Percentiles rank a stretch among this genome's conserved stretches.
phyloP scores from a whole-genome alignment of 2,113 vertebrate genomes.

The Emydocephalus ijimae region DNA sequence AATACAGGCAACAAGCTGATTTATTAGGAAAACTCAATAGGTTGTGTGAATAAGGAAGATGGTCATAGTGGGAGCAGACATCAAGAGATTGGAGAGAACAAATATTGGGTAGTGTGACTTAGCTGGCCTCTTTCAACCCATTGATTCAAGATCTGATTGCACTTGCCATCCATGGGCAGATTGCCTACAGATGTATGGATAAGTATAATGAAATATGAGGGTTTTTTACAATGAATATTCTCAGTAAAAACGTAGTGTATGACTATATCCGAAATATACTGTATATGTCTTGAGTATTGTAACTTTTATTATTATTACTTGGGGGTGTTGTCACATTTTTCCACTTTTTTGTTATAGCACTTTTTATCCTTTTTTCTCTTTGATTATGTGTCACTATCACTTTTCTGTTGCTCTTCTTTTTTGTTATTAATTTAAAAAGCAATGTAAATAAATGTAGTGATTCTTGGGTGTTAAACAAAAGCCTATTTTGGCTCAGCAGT shows the following conservation, averaged over 20 bases:
- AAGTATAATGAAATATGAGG: background rate
- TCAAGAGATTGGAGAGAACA: background rate
- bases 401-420: background rate
- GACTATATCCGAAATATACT: background rate
- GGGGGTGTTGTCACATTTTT: background rate
- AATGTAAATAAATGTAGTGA: background rate
- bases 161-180: background rate
- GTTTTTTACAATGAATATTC: background rate
- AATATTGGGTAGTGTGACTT: background rate
- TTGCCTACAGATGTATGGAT: background rate
- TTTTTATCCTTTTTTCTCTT: background rate
- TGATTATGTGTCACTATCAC: background rate
- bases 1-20: background rate
- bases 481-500: background rate
- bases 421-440: background rate
- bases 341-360: background rate
- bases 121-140: background rate
- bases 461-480: background rate
- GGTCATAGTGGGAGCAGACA: background rate
- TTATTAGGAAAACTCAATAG: background rate
- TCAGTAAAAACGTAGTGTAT: background rate
- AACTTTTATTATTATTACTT: background rate
- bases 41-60: background rate
- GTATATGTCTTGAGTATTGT: background rate
- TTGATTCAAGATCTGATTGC: background rate